These are phyloP conservation scores for Nemotelus pantherinus DNA, from an alignment of 2,888 invertebrate genomes.

Conservation along the genomic window DNA sequence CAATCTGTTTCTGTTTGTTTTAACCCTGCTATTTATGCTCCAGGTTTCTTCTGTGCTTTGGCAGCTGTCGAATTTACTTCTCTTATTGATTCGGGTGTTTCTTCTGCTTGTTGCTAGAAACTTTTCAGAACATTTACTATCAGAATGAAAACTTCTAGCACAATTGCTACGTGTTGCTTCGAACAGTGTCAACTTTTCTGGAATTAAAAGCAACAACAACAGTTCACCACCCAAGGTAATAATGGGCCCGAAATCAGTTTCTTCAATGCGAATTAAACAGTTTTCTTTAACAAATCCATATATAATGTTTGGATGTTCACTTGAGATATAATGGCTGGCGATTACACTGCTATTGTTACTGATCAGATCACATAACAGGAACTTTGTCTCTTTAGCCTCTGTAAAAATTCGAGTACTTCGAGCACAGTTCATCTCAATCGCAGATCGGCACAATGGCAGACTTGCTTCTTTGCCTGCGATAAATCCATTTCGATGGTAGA, in stretches of 20 bases:
- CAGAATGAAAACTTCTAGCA: not conserved
- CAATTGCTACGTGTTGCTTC: not conserved
- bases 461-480: not conserved
- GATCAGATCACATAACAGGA: not conserved
- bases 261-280: not conserved
- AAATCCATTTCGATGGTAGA: constrained; percentile 13
- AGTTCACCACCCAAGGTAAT: too few species aligned
- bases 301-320: not conserved
- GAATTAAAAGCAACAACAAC: too few species aligned
- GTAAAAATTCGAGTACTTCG: not conserved
- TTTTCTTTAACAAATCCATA: not conserved
- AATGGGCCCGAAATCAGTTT: not conserved
- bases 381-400: not conserved
- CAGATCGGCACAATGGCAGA: not conserved
- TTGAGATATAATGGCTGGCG: not conserved
- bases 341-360: not conserved
- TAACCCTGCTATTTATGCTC: not conserved
- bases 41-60: not conserved
- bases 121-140: too few species aligned
- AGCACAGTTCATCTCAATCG: constrained; percentile 33
- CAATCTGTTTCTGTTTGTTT: not conserved
- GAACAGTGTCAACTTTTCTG: not conserved
- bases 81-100: constrained; percentile 13
- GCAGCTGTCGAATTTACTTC: not conserved
- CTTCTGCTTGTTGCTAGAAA: not conserved